Base-by-base conservation (phyloP, 2,888 invertebrate species). In the Salticus scenicus region DNA sequence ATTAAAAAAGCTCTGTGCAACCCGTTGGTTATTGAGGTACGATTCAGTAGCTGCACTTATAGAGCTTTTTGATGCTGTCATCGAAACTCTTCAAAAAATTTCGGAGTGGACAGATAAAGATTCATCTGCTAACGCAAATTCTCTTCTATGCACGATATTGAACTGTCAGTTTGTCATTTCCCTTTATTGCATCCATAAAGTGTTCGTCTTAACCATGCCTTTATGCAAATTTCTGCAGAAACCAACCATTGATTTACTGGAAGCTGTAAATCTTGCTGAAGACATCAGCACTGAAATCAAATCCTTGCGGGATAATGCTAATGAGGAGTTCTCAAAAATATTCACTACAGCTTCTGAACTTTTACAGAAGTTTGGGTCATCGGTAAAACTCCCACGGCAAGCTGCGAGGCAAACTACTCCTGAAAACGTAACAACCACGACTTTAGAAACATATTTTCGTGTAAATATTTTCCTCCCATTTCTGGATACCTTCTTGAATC, bases 1-100 rank as follows among this genome's bases (percentile, higher is more conserved):
- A 28, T 8, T 66, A 8, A 24, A 66, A 66, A 10, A 66, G 66
- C 66, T 66, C 8, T 66, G 66, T 66, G 27, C 66, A 66, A 66
- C 66, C 24, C 66, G 27, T 28, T 66, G 66, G 27, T 12, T 67
- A 5, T 7, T 7, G 31, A 67, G 67, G 20, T 67, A 67, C 37
- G 67, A 67, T 20, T 67, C 67, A 31, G 31, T 31, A 33, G 17
- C 33, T 10, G 67, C 31, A 12, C 17, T 67, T 10, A 31, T 67
- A 20, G 67, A 67, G 31, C 67, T 67, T 31, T 67, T 31, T n/a
- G 20, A 67, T n/a, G 31, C 31, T 67, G 24, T 63, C 63, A 17
- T 51, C 17, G 51, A 51, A 51, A 51, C 51, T 51, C 51, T 51
- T 51, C 51, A 51, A 51, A 37, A 37, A 37, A 37, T 37, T 7